Conservation (phyloP, 2,888 invertebrate species). For the Erebia palarica region DNA sequence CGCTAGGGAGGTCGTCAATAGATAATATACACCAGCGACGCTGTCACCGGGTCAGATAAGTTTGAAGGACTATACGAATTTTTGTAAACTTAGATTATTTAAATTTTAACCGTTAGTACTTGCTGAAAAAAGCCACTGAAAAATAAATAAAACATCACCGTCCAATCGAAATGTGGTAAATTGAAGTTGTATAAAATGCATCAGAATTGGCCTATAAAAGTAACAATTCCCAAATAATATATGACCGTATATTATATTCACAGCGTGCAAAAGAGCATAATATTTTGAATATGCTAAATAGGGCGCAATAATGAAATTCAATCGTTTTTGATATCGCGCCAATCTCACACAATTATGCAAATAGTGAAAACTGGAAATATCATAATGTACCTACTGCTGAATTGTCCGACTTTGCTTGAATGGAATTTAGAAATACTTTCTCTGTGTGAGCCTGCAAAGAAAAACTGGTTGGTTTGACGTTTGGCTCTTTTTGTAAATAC, state of each 20-base stretch:
- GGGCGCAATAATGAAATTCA: slow-evolving; percentile 13
- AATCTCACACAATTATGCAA: slow-evolving; percentile 19
- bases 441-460: too few species aligned
- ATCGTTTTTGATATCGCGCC: slow-evolving; percentile 22
- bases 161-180: slow-evolving; percentile 4
- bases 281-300: slow-evolving; percentile 21
- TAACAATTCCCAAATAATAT: slow-evolving; percentile 4
- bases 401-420: too few species aligned
- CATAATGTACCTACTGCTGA: not conserved
- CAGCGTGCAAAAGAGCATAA: slow-evolving; percentile 17
- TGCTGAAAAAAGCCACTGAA: not conserved
- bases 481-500: too few species aligned
- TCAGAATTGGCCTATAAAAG: slow-evolving; percentile 2
- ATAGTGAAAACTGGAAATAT: slow-evolving; percentile 11
- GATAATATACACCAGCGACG: too few species aligned
- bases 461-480: too few species aligned
- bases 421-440: too few species aligned
- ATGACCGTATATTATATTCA: slow-evolving; percentile 9
- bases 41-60: too few species aligned
- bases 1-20: too few species aligned
- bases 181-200: not conserved
- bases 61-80: too few species aligned
- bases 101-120: too few species aligned
- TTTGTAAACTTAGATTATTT: too few species aligned
- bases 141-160: not conserved